Base-by-base conservation (phyloP, 2,797 vertebrate genomes). In the Anabas testudineus region DNA sequence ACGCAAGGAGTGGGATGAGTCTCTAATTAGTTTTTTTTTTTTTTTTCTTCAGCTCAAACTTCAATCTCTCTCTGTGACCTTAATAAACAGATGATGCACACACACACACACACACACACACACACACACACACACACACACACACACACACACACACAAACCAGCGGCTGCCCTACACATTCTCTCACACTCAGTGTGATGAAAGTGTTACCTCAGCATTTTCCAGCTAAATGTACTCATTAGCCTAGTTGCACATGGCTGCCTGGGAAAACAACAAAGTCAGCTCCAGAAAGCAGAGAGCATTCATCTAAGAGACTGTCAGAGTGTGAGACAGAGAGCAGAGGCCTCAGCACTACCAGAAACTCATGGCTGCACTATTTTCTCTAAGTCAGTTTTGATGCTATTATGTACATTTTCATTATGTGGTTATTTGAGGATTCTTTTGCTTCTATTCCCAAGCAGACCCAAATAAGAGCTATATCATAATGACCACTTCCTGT, bases 161-260 rank as follows among this genome's bases (percentile, higher is more conserved):
- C 7, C 15, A 39, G 42, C 18, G 39, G 39, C 15, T 42, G 39
- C 34, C 66, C 70, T n/a, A 67, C 49, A 21, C 76, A 47, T 36
- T 13, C 34, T 4, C 34, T 13, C 56, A 54, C 68, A 74, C 71
- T 54, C 57, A 74, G 63, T 68, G 76, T 91, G 90, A 90, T 90
- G 90, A 92, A 93, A 93, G 90, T 89, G 87, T 93, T 92, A 91
- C 90, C 88, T 92, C 91, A 93, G 91, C 91, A 88, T 91, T 93
- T 92, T 88, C 87, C 84, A 82, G 87, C 86, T 92, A 93, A 93
- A 93, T 92, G 90, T 93, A 92, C 91, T 93, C 91, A 93, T 93
- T 93, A 93, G 90, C 91, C 91, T 92, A 93, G 91, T 92, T 93
- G 90, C 91, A 93, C 91, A 92, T 92, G 91, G 90, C 87, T 93